These are phyloP conservation scores for Oreochromis mossambicus DNA, from an alignment of 2,797 vertebrate species.

Conservation along the genomic window DNA sequence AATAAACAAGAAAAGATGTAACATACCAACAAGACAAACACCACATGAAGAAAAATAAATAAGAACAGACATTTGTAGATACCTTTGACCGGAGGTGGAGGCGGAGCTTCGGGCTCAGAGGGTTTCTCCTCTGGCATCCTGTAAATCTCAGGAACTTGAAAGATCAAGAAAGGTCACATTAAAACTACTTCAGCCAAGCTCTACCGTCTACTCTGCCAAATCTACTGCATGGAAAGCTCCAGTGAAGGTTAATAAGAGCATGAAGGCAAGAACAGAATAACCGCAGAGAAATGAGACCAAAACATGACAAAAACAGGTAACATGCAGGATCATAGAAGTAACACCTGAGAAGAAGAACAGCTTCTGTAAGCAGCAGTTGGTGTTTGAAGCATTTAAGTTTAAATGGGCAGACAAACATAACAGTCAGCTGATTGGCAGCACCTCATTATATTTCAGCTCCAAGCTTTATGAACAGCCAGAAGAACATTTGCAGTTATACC, in stretches of 20 bases:
- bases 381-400: not conserved
- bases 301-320: not conserved
- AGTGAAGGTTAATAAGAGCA: constrained; percentile 18
- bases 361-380: not conserved
- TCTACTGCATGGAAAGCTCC: not conserved
- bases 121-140: constrained; percentile 43
- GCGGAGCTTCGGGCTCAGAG: constrained; percentile 21
- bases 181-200: constrained; percentile 6
- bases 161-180: constrained; percentile 55
- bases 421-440: not conserved
- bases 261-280: not conserved
- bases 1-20: not conserved
- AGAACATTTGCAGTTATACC: constrained; percentile 58
- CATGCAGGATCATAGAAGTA: not conserved
- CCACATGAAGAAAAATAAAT: not conserved
- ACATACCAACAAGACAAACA: not conserved
- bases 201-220: not conserved
- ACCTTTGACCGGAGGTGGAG: constrained; percentile 51
- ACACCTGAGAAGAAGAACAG: not conserved
- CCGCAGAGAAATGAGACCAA: not conserved
- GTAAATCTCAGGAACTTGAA: constrained; percentile 65
- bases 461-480: constrained; percentile 11
- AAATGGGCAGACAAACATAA: not conserved
- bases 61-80: constrained; percentile 11
- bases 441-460: not conserved